Percentiles rank a stretch among this genome's conserved stretches.
These are phyloP conservation scores for Drosophila dunni DNA, from an alignment of 1,140 invertebrate species.

Conservation along the genomic window DNA sequence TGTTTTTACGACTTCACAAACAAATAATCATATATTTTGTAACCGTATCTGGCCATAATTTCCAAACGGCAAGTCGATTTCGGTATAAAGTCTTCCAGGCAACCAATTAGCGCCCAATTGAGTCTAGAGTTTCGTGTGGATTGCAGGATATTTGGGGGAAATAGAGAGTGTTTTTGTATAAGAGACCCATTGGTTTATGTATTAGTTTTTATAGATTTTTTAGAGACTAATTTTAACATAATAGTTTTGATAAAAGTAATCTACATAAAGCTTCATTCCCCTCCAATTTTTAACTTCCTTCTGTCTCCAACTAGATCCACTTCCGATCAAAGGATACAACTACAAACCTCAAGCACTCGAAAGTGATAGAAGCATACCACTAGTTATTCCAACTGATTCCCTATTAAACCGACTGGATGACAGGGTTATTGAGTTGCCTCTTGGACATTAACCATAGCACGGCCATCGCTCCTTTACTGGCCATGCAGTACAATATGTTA, in stretches of 20 bases:
- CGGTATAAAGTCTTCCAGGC: slow-evolving; percentile 1
- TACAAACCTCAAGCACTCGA: no score
- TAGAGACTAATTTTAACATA: no score
- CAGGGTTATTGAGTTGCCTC: slow-evolving; percentile 19
- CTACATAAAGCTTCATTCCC: no score
- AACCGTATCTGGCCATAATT: slow-evolving; percentile 70
- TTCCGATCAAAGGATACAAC: no score
- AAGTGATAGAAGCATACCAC: no score
- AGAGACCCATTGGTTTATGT: no score
- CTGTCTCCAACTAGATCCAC: no score
- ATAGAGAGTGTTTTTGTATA: no score
- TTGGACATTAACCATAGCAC: slow-evolving; percentile 1
- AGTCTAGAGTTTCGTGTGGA: neutral
- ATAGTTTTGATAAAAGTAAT: no score
- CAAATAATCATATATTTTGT: slow-evolving; percentile 80
- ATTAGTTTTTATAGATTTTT: no score
- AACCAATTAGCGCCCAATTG: neutral
- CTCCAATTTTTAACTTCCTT: no score
- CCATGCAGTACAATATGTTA: slow-evolving; percentile 58
- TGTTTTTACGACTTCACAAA: slow-evolving; percentile 64
- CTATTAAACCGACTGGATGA: neutral
- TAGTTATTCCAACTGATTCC: neutral
- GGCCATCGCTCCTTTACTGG: slow-evolving; percentile 41
- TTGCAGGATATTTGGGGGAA: neutral
- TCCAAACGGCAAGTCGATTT: slow-evolving; percentile 19